Evolutionary conservation across 2,888 invertebrate genomes (phyloP), one percentile per base, ranked within the genome.

Genomic region (Lasioglossum lativentre): DNA sequence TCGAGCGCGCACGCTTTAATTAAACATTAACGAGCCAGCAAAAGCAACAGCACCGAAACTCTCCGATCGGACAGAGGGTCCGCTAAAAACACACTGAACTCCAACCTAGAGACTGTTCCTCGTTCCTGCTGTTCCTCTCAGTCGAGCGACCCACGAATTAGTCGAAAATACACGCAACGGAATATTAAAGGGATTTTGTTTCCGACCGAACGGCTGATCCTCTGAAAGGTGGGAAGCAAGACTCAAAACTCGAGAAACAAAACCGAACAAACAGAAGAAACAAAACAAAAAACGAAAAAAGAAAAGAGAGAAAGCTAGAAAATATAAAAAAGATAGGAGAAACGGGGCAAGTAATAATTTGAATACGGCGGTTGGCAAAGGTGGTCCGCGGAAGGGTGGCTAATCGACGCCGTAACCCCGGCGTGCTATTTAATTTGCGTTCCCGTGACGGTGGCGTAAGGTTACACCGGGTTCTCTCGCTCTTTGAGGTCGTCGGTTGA

Each of bases 381-480:
- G 59, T 45, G 40, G 70, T 38, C 8, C 12, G 38, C 66, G 52
- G 52, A 42, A 59, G 78, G 52, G 66, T 42, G 52, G 80, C 74
- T 86, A 86, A 86, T 86, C 86, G 86, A 40, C 71, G 40, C 30
- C 73, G 79, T 75, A 78, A 71, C 47, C 72, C 70, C 47, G 70
- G 72, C 47, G 70, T 63, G 81, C 87, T 90, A 90, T 90, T 90
- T 90, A 90, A 90, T 90, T 90, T 86, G 83, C 85, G 85, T 78
- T 63, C 63, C 78, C 66, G 47, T 34, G 78, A 70, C 79, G 80
- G 42, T 75, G 85, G 88, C 82, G 82, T 89, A 87, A 89, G 85
- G 90, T 87, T 85, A 87, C 89, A 81, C 78, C 81, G 40, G 80
- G 75, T n/a, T 74, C 85, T 63, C 75, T 81, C 79, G 88, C 82